Percentiles rank a stretch among this genome's conserved stretches.
Evolutionary conservation across 1,140 invertebrate genomes (phyloP).

Genomic region (Chironomus striatipennis): DNA sequence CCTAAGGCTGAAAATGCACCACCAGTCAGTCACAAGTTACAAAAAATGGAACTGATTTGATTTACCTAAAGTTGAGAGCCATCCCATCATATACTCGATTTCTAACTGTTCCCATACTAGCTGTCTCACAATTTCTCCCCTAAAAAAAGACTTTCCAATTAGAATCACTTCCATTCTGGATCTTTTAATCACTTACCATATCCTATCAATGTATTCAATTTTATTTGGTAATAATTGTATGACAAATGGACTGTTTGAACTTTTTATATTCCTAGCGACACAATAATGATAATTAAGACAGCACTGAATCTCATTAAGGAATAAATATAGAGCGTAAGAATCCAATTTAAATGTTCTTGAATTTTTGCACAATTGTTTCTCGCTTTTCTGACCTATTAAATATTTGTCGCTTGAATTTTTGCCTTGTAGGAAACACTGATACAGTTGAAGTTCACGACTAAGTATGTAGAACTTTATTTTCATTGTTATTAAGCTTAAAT

Average conservation of each 20-base stretch:
- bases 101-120: slow-evolving; percentile 57
- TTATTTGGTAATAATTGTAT: slow-evolving; percentile 43
- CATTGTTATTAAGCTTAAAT: background rate
- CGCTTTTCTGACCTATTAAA: background rate
- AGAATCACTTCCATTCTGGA: background rate
- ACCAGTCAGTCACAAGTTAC: slow-evolving; percentile 42
- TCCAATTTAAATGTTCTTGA: background rate
- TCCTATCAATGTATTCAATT: slow-evolving; percentile 55
- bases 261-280: background rate
- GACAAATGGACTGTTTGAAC: background rate
- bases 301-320: background rate
- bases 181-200: slow-evolving; percentile 45
- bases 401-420: background rate
- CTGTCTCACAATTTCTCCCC: slow-evolving; percentile 41
- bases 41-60: too few species aligned
- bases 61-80: slow-evolving; percentile 75
- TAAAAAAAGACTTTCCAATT: too few species aligned
- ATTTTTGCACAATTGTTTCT: background rate
- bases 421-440: background rate
- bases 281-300: background rate
- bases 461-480: background rate
- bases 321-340: background rate
- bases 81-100: slow-evolving; percentile 79
- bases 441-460: background rate
- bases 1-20: slow-evolving; percentile 90